Evolutionary conservation across 2,888 invertebrate genomes (phyloP).

Genomic region (Bruchidius siliquastri): DNA sequence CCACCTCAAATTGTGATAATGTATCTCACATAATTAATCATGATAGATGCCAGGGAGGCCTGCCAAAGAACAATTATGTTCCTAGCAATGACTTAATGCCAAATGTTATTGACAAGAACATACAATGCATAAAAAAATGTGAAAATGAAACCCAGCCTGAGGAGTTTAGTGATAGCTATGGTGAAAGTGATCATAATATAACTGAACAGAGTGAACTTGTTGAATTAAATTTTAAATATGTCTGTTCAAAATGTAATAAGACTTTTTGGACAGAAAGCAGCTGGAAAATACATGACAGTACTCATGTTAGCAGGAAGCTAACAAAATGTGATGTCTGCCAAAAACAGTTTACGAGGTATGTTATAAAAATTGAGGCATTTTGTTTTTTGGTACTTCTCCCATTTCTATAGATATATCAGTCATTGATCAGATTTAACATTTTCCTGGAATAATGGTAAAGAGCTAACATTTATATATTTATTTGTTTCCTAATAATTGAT

Average conservation of each 20-base stretch:
- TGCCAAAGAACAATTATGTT: background rate
- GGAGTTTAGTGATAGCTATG: background rate
- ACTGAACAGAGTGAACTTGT: conserved; percentile 8
- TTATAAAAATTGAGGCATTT: no score
- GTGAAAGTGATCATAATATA: conserved; percentile 3
- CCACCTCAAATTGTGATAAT: background rate
- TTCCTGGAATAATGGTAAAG: no score
- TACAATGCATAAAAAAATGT: background rate
- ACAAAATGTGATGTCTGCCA: conserved; percentile 28
- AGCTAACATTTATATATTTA: no score
- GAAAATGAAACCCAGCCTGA: background rate
- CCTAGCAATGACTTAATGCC: background rate
- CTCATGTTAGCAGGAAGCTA: conserved; percentile 22
- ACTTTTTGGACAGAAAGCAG: conserved; percentile 25
- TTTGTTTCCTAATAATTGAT: no score
- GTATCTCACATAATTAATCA: background rate
- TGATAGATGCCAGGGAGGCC: background rate
- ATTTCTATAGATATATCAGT: no score
- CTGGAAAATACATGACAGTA: conserved; percentile 29
- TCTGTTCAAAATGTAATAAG: conserved; percentile 26
- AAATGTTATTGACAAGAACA: background rate
- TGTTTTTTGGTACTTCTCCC: no score
- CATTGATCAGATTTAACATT: no score
- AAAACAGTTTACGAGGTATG: conserved; percentile 26
- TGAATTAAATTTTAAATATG: conserved; percentile 9